Conservation (phyloP, 2,797 vertebrate species). For the Hemitrygon akajei region DNA sequence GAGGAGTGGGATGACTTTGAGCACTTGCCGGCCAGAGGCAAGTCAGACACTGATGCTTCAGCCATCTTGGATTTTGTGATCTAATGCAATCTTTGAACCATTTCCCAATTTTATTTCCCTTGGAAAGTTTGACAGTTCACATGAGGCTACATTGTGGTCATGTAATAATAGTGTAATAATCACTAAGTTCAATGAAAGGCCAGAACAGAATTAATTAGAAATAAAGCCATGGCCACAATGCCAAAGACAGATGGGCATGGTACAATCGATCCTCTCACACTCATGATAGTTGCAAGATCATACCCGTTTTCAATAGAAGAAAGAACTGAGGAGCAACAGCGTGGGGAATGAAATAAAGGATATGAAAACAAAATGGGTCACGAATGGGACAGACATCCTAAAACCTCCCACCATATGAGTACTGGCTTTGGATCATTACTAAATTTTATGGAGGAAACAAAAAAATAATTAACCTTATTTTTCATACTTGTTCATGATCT, state of each 20-base stretch:
- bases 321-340: conserved; percentile 1
- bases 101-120: not conserved
- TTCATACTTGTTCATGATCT: not conserved
- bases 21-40: conserved; percentile 27
- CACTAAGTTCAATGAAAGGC: not conserved
- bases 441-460: not conserved
- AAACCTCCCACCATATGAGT: not conserved
- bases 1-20: conserved; percentile 34
- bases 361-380: not conserved
- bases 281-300: not conserved
- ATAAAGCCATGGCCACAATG: not conserved
- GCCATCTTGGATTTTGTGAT: conserved; percentile 22
- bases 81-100: not conserved
- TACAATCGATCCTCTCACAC: not conserved
- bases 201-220: not conserved
- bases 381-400: not conserved
- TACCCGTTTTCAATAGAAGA: not conserved
- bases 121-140: not conserved
- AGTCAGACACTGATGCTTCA: conserved; percentile 33
- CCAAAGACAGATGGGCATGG: not conserved
- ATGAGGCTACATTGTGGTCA: not conserved
- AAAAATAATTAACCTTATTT: not conserved
- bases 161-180: not conserved
- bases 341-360: not conserved
- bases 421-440: conserved; percentile 26